A percentile compares a stretch with the other conserved stretches of the same genome.
Evolutionary conservation across 2,888 invertebrate genomes (phyloP).

Genomic region (Plebejus melissa): DNA sequence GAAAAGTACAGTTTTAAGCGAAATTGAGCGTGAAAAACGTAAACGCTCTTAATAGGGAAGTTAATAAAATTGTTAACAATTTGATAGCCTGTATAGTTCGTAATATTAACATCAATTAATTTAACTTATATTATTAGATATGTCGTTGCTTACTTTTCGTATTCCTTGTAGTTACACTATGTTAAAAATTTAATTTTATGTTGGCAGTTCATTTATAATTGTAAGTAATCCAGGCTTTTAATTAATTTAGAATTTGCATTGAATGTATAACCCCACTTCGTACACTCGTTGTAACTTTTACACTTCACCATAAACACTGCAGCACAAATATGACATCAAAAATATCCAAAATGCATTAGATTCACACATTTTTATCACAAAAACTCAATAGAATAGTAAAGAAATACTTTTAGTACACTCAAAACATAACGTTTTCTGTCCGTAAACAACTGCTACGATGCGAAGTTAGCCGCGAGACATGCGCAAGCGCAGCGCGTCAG

Average conservation of each 20-base stretch:
- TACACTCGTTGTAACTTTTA: conserved; percentile 14
- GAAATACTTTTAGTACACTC: neutral
- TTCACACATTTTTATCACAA: conserved; percentile 13
- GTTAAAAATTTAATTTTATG: neutral
- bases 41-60: neutral
- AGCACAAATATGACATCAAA: neutral
- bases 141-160: conserved; percentile 4
- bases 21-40: no score
- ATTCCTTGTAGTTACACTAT: neutral
- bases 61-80: neutral
- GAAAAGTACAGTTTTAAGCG: no score
- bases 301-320: neutral
- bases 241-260: neutral
- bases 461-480: conserved; percentile 14
- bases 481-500: conserved; percentile 21
- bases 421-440: conserved; percentile 27
- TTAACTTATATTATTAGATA: neutral
- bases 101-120: neutral
- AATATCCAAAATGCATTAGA: conserved; percentile 17
- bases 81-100: neutral
- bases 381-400: conserved; percentile 2
- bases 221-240: neutral
- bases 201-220: neutral
- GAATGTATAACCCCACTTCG: conserved; percentile 29
- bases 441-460: conserved; percentile 13